These are phyloP conservation scores for Corbicula japonica DNA, from an alignment of 2,888 invertebrate species.

Conservation along the genomic window DNA sequence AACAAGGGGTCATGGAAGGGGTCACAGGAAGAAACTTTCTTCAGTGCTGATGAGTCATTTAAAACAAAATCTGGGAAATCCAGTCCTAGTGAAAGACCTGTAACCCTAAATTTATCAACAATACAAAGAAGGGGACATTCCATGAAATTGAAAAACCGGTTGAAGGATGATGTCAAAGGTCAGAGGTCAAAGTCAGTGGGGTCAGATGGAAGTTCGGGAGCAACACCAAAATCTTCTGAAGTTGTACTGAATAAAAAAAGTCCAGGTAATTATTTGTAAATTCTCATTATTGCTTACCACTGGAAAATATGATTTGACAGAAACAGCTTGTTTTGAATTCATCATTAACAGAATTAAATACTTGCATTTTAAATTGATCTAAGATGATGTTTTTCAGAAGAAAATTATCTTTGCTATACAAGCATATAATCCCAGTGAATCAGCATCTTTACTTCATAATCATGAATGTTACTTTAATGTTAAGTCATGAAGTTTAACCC, in stretches of 20 bases:
- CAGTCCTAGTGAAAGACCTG: slow-evolving; percentile 32
- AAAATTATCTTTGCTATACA: no score
- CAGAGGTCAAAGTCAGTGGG: slow-evolving; percentile 33
- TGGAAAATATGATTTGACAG: not conserved
- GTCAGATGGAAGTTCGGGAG: slow-evolving; percentile 50
- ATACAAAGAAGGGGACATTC: not conserved
- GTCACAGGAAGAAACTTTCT: slow-evolving; percentile 45
- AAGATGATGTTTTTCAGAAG: no score
- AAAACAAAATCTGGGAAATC: not conserved
- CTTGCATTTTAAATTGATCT: no score
- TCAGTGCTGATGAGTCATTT: slow-evolving; percentile 11
- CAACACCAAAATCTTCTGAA: slow-evolving; percentile 26
- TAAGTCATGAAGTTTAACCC: no score
- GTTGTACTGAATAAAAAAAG: slow-evolving; percentile 39
- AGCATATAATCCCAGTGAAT: no score
- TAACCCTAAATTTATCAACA: slow-evolving; percentile 14
- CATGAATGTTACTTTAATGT: no score
- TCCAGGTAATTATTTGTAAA: slow-evolving; percentile 37
- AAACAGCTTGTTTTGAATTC: not conserved
- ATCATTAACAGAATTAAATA: no score
- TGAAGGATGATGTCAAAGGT: slow-evolving; percentile 6
- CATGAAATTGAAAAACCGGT: not conserved
- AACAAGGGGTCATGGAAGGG: slow-evolving; percentile 3
- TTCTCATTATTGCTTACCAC: not conserved
- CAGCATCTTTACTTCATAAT: no score